These are phyloP conservation scores for Stegastes partitus DNA, from an alignment of 2,113 vertebrate species.

Conservation along the genomic window DNA sequence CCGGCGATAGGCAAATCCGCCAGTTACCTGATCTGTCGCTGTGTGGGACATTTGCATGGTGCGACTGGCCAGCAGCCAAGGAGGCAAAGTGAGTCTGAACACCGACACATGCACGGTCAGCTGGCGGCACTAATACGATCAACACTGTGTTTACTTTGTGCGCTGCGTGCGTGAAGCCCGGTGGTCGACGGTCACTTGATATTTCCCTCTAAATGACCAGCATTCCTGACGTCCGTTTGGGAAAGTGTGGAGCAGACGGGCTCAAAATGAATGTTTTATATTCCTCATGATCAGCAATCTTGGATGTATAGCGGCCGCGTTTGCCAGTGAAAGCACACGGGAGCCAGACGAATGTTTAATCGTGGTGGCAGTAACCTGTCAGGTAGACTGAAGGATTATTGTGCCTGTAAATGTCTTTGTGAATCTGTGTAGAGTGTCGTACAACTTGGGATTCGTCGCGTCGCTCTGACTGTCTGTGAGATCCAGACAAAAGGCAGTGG, in stretches of 20 bases:
- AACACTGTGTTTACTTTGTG: conserved; percentile 11
- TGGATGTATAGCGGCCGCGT: too few species aligned
- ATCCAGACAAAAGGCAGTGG: conserved; percentile 17
- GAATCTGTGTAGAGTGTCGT: background rate
- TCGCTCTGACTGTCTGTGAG: background rate
- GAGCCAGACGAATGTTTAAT: background rate
- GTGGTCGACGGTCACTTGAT: conserved; percentile 2
- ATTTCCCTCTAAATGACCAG: conserved; percentile 2
- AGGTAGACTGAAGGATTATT: background rate
- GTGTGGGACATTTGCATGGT: conserved; percentile 60
- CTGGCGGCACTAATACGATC: conserved; percentile 13
- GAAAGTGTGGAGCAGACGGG: too few species aligned
- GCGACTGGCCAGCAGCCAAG: conserved; percentile 39
- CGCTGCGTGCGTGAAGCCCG: conserved; percentile 11
- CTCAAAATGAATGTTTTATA: too few species aligned
- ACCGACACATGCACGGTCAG: conserved; percentile 57
- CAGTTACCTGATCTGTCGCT: conserved; percentile 26
- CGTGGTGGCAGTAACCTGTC: background rate
- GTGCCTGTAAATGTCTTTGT: background rate
- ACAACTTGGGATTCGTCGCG: background rate
- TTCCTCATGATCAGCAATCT: too few species aligned
- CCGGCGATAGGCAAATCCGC: conserved; percentile 23
- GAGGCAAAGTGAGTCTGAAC: conserved; percentile 27
- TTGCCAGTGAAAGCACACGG: background rate
- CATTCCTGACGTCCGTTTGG: too few species aligned